Evolutionary conservation across 2,888 invertebrate species (phyloP).

Genomic region (Hartigia nigra): DNA sequence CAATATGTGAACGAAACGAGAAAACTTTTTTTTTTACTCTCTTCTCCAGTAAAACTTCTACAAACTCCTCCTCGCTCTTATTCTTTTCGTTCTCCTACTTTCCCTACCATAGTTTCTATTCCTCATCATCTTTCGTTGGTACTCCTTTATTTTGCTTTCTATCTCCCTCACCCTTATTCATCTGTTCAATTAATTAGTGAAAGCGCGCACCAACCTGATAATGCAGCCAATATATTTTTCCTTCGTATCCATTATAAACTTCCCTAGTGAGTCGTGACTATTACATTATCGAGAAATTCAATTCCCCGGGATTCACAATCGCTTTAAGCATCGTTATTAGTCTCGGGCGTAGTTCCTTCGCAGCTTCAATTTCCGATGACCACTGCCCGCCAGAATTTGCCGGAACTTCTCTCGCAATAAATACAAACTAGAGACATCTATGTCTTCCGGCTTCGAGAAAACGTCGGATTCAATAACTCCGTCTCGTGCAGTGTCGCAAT

Average conservation of each 20-base stretch:
- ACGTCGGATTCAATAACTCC: neutral
- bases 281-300: neutral
- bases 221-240: neutral
- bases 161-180: neutral
- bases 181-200: neutral
- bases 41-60: slow-evolving; percentile 1
- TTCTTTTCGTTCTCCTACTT: neutral
- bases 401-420: neutral
- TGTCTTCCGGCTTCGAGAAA: neutral
- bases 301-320: neutral
- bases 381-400: neutral
- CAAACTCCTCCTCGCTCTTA: neutral
- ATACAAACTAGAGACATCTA: neutral
- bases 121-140: neutral
- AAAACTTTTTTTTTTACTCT: neutral
- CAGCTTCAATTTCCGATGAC: neutral
- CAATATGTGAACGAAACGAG: neutral
- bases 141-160: neutral
- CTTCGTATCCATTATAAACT: neutral
- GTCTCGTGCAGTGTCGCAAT: neutral
- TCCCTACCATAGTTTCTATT: neutral
- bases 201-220: neutral
- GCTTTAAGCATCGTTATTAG: neutral
- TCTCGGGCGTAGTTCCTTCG: neutral
- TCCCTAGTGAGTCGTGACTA: neutral